Evolutionary conservation across 2,113 vertebrate species (phyloP), one percentile per base, ranked within the genome.

Genomic region (Epinephelus fuscoguttatus): DNA sequence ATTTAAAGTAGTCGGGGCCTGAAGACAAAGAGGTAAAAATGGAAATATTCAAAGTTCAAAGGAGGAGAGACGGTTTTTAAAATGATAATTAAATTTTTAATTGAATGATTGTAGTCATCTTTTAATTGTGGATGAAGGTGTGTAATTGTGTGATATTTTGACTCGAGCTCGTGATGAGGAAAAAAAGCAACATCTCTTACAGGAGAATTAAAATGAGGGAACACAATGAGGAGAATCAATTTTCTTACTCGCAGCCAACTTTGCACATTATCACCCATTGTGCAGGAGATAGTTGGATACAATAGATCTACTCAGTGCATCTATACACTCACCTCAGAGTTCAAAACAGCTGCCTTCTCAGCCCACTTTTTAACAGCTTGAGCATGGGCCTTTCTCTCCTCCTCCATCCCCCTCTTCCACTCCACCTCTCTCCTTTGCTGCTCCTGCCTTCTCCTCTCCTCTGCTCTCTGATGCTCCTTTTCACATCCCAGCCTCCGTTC

Each of bases 251-350:
- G 21, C 33, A 70, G 56, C 68, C n/a, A 19, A 53, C 6, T 81
- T 78, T 73, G 45, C 69, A 82, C 42, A 78, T 50, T 64, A 60
- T 81, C 45, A 67, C 19, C 63, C 15, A 40, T 49, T 75, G 21
- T n/a, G 42, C 40, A 68, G 76, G 45, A 6, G 14, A 18, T 61
- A 37, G 27, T 73, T 72, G 57, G 57, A 61, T 19, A 68, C 37
- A 62, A 72, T 19, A 77, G 12, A 66, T 78, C 75, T 57, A 66
- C 70, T 53, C 45, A 19, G 6, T n/a, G 9, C 73, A 67, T 59
- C 50, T 66, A 75, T 56, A 47, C 11, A 67, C 82, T 89, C 64
- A 79, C 88, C 80, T 92, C 73, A 45, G 27, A 82, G 67, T 77
- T 88, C 30, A 89, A 57, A 76, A 55, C 23, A 64, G 61, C 57